A percentile compares a stretch with the other conserved stretches of the same genome.
These are phyloP conservation scores for Oncorhynchus keta DNA, from an alignment of 2,113 vertebrate genomes.

Conservation along the genomic window DNA sequence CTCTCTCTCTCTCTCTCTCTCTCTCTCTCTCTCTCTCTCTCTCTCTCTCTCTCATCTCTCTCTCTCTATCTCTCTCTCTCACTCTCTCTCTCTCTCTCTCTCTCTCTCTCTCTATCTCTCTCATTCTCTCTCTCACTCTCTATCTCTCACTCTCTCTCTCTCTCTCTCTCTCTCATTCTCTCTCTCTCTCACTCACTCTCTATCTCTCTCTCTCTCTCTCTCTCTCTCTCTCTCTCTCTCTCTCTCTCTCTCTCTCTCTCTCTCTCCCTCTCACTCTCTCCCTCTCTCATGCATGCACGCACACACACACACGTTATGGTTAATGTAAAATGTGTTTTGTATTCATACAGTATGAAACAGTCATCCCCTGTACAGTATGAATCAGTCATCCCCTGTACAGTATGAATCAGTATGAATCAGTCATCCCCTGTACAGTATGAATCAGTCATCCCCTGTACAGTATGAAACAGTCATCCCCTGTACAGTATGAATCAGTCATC, in stretches of 20 bases:
- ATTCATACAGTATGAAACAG: no score
- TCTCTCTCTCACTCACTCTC: background rate
- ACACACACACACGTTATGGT: background rate
- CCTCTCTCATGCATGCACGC: background rate
- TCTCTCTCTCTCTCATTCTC: background rate
- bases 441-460: no score
- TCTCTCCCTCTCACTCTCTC: background rate
- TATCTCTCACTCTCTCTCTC: no score
- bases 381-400: no score
- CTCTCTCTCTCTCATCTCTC: background rate
- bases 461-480: no score
- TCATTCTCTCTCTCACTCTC: rapidly evolving
- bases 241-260: conserved; percentile 9
- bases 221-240: background rate
- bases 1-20: background rate
- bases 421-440: no score
- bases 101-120: background rate
- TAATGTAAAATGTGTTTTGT: background rate
- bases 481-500: no score
- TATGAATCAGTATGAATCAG: no score
- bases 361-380: no score
- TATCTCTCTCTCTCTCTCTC: background rate
- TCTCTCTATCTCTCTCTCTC: background rate
- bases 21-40: background rate
- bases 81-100: background rate